Evolutionary conservation across 2,797 vertebrate genomes (phyloP).

Genomic region (Labroides dimidiatus): DNA sequence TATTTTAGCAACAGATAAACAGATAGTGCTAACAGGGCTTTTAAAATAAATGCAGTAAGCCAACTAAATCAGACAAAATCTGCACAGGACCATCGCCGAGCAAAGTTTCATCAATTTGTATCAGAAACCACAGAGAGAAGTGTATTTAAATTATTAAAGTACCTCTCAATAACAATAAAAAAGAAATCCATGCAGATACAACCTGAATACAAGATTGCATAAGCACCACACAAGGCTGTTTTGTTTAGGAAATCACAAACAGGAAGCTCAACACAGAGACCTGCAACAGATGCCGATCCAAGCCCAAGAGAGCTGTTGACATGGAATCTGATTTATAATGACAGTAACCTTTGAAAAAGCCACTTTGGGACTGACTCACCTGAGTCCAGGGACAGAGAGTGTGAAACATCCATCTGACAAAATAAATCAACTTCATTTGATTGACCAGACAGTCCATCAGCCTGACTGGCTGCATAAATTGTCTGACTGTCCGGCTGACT

Average conservation of each 20-base stretch:
- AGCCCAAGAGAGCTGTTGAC: conserved; percentile 23
- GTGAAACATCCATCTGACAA: conserved; percentile 38
- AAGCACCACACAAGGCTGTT: no score
- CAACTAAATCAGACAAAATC: no score
- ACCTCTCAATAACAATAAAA: no score
- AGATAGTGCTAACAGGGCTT: no score
- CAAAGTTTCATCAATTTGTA: no score
- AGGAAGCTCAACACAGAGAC: conserved; percentile 25
- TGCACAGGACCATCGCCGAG: no score
- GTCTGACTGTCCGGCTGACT: conserved; percentile 11
- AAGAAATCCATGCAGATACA: no score
- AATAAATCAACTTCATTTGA: conserved; percentile 37
- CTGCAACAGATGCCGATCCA: conserved; percentile 26
- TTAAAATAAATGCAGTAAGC: no score
- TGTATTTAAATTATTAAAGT: no score
- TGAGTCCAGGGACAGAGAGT: conserved; percentile 16
- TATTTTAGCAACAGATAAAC: no score
- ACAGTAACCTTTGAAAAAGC: conserved; percentile 35
- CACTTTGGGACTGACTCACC: conserved; percentile 40
- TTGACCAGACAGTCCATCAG: conserved; percentile 17
- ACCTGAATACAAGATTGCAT: no score
- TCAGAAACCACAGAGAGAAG: no score
- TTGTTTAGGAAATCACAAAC: conserved; percentile 1
- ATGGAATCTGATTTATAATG: conserved; percentile 40
- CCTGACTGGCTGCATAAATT: conserved; percentile 23